Base-by-base conservation (phyloP, 1,140 invertebrate genomes). In the Saccostrea echinata region DNA sequence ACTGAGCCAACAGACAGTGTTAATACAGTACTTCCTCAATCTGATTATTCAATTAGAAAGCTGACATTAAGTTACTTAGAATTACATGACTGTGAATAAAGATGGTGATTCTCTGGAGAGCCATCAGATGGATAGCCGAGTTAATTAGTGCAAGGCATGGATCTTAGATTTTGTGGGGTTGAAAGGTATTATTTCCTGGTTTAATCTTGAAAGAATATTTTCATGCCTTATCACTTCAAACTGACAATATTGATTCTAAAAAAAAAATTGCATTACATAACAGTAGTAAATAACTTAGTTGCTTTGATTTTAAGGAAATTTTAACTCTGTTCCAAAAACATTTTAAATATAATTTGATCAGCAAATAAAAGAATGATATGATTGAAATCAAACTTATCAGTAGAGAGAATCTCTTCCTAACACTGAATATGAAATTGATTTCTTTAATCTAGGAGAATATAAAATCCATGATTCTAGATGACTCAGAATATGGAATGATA, bases 51-150 rank as follows among this genome's bases (percentile, higher is more conserved):
- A 1, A 43, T 43, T 43, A 43, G 24, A 30, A 76, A 33, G 68
- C 27, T 76, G 24, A 27, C 30, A 33, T 33, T 24, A 33, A 30
- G 27, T 33, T 76, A 33, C 68, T 33, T 11, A 24, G 27, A 30
- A 13, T 76, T 76, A 33, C 68, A 76, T 76, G 68, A 76, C 68
- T 76, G 68, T 12, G 27, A 76, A 71, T 30, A 13, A 71, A 76
- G 68, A 9, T 9, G 68, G 68, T 4, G 27, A 33, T 30, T 9
- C 30, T 18, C 30, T 11, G 3, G 0, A 16, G 27, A 76, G 27
- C 64, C 8, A 71, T 71, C 2, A 71, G 9, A 8, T 71, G 64
- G 43, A 71, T 4, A 33, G 30, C 68, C 11, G 6, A 33, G n/a
- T 11, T 27, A 68, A 18, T 76, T 8, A 30, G 68, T 71, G 24